Evolutionary conservation across 2,797 vertebrate species (phyloP), one percentile per base, ranked within the genome.

Genomic region (Gorsachius magnificus): DNA sequence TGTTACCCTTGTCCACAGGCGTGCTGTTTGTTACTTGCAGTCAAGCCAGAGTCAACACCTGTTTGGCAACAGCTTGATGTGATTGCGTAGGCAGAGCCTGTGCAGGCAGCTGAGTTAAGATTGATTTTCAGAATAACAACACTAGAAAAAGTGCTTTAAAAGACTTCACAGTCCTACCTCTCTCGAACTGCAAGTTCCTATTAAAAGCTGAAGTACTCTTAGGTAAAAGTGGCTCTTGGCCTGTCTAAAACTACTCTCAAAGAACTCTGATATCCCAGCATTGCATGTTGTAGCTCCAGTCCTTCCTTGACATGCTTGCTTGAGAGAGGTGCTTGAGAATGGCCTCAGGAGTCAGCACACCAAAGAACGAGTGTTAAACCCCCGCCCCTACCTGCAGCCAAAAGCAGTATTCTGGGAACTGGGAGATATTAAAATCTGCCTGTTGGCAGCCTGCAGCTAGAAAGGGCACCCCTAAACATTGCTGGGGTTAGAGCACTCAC

Each of bases 401-500:
- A 7, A 14, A 2, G 5, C n/a, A 24, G 28, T 35, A 13, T 26
- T 75, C 16, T 69, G 58, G 66, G 54, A 48, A 48, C 10, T 5
- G 16, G 77, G 38, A 56, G 9, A 10, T 0, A 25, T 17, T 33
- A 46, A 54, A 58, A 10, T 5, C 24, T 71, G 53, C 10, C 25
- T 31, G 0, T 20, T 33, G 48, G 60, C 28, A 63, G 24, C 29
- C 25, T 4, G 11, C 13, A 4, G 21, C 17, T 36, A 64, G 35
- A 45, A 48, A 8, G 25, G 50, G 31, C 64, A 64, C 25, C 22
- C 89, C 6, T 41, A 3, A 50, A 28, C 8, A 24, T 16, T 0
- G 2, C 38, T 58, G 75, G 61, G 0, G 0, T 58, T n/a, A 8
- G 29, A 54, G 64, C 43, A 36, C 46, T 84, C 31, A 25, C 43